Evolutionary conservation across 2,888 invertebrate genomes (phyloP), one percentile per base, ranked within the genome.

Genomic region (Eretmocerus hayati): DNA sequence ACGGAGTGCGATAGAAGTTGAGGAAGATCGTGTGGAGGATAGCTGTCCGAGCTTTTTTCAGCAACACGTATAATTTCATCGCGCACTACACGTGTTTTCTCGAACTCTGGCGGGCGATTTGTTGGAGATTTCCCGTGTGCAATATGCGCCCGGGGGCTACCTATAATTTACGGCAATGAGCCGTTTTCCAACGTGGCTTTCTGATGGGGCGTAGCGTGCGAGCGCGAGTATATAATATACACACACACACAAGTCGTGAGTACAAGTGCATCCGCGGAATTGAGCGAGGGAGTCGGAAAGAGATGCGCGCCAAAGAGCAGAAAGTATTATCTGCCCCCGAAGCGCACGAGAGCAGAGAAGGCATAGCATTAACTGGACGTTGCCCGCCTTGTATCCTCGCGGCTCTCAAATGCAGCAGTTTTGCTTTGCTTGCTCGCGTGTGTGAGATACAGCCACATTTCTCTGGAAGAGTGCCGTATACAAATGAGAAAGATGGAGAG

Each of bases 291-390:
- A 43, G 47, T 22, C 5, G 15, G 18, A 15, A 11, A 31, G 31
- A 15, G 11, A 11, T 26, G 20, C 21, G 22, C 21, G 20, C 15
- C 43, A 31, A 36, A 23, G 43, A 26, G 43, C 26, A 37, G 21
- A 19, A 32, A 35, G 13, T 23, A 15, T 18, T 26, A 40, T 35
- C 41, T 46, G 50, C 50, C 50, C 46, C 50, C 43, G 50, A 30
- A 50, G 51, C 44, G 46, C 43, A 33, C 45, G 36, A 49, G 50
- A 33, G n/a, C n/a, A n/a, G 46, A 54, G 55, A 47, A 57, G 60
- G 62, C 63, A 63, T 63, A 63, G 57, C 62, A 63, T 63, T 63
- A 63, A 63, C 60, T 61, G 62, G 62, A 60, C 63, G 59, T 63
- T 63, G 63, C 61, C 60, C 61, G 26, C 26, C 11, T n/a, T n/a